phyloP scores from a whole-genome alignment of 2,797 vertebrate species.

The Cynodonichthys magdalenae region DNA sequence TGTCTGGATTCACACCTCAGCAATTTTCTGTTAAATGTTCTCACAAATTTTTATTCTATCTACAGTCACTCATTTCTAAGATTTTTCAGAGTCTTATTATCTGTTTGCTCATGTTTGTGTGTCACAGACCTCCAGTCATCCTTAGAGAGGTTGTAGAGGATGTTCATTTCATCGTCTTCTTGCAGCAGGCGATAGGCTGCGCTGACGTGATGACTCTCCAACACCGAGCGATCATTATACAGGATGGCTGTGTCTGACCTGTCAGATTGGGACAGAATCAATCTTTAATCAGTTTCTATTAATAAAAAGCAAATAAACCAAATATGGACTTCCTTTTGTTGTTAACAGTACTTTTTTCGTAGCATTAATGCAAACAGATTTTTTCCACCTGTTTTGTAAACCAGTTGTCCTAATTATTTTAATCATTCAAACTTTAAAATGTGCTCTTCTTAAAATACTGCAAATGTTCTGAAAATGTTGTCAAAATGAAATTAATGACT shows the following conservation, averaged over 20 bases:
- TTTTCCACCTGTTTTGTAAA: not conserved
- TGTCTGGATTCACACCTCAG: not conserved
- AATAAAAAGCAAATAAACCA: not conserved
- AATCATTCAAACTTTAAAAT: too few species aligned
- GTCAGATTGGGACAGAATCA: conserved; percentile 26
- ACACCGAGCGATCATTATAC: conserved; percentile 95
- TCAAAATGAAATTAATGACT: too few species aligned
- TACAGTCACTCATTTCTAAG: conserved; percentile 45
- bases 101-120: not conserved
- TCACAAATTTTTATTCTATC: conserved; percentile 78
- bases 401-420: not conserved
- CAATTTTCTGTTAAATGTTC: conserved; percentile 6
- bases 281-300: not conserved
- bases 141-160: conserved; percentile 96
- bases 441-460: too few species aligned
- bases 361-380: too few species aligned
- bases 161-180: conserved; percentile 99
- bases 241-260: conserved; percentile 97
- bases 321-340: not conserved
- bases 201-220: conserved; percentile 97
- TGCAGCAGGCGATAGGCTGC: conserved; percentile 94
- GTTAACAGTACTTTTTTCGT: not conserved
- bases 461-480: too few species aligned
- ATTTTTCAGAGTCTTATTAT: conserved; percentile 2
- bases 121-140: conserved; percentile 95